These are phyloP conservation scores for Flabesymbios commensalis DNA, from an alignment of 2,888 invertebrate species.

Conservation along the genomic window DNA sequence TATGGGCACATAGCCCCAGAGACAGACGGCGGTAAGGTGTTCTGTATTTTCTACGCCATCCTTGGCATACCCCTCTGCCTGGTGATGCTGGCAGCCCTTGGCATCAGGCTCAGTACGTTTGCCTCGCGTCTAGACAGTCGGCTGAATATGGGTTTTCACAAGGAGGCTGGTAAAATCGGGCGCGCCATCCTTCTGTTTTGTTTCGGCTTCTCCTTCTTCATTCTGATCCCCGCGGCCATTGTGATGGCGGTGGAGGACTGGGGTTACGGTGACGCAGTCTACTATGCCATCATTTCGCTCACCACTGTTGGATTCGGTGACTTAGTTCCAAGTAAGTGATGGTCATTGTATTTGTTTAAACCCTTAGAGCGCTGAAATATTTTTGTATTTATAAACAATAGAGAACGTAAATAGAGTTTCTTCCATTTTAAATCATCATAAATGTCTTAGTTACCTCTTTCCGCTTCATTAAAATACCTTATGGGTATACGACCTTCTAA, in stretches of 20 bases:
- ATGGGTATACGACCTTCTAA: no score
- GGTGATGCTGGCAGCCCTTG: slow-evolving; percentile 4
- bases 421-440: no score
- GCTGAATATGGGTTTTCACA: background rate
- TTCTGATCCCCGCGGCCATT: slow-evolving; percentile 4
- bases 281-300: slow-evolving; percentile 4
- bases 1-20: slow-evolving; percentile 12
- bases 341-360: background rate
- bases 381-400: no score
- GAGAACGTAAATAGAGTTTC: no score
- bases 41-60: slow-evolving; percentile 14
- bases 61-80: slow-evolving; percentile 17
- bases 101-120: background rate
- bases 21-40: slow-evolving; percentile 2
- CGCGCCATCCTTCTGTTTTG: background rate
- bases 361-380: no score
- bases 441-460: no score
- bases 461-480: no score
- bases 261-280: background rate
- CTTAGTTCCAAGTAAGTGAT: slow-evolving; percentile 6
- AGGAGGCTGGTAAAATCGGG: background rate
- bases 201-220: slow-evolving; percentile 2
- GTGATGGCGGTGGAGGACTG: slow-evolving; percentile 1
- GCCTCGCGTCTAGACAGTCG: background rate
- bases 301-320: slow-evolving; percentile 13